Base-by-base conservation (phyloP, 2,113 vertebrate genomes). In the Sander vitreus region DNA sequence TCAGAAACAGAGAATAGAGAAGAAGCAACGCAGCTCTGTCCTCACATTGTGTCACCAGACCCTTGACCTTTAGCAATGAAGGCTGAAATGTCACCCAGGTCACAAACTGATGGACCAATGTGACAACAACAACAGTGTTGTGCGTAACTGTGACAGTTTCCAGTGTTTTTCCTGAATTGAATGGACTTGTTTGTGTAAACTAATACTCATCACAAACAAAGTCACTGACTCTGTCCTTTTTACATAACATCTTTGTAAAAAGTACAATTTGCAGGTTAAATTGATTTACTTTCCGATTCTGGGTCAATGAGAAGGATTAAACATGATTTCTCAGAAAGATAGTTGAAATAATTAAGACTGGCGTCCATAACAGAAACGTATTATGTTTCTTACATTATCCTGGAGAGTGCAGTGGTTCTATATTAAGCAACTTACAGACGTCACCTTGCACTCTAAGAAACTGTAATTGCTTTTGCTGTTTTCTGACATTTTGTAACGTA, bases 1-100 rank as follows among this genome's bases (percentile, higher is more conserved):
- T 83, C 90, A 85, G 64, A 86, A 45, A 53, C 55, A 47, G 45
- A 80, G 67, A 60, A 45, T 3, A 47, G 23, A 65, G 69, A 47
- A 85, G 78, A 86, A 64, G 0, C 25, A 13, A 48, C 21, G 21
- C 68, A 23, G 39, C 57, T 23, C 47, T 16, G 60, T 23, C 53
- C 71, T 58, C 60, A n/a, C 39, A 9, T 9, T 16, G 57, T 47
- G 50, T 30, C 55, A 48, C 23, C 23, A 66, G 59, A 47, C n/a
- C 48, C 18, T 54, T 51, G 33, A 54, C 60, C 10, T 9, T n/a
- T 54, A 33, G 10, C 3, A 6, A 54, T 16, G 16, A 73, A 5
- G 60, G 16, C 69, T 50, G 8, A 27, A 18, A 39, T 23, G 57
- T 63, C 69, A 43, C 36, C 15, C 54, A 45, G 71, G 60, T 43